A percentile compares a stretch with the other conserved stretches of the same genome.
Evolutionary conservation across 2,113 vertebrate species (phyloP).

Genomic region (Desmodus rotundus): DNA sequence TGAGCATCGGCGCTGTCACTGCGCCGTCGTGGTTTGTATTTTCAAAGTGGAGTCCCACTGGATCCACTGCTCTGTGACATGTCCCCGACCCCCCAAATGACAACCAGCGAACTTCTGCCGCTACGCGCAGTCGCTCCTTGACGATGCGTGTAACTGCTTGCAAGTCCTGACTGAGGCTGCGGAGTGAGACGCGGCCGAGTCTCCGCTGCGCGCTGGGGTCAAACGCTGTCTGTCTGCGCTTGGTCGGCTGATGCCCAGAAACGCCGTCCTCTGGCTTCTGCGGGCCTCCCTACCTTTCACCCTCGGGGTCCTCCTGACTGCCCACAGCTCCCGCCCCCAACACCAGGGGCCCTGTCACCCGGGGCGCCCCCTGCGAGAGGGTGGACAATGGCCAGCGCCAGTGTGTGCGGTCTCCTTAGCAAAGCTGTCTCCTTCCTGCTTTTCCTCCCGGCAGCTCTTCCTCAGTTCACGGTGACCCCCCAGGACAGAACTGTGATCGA

Average conservation of each 20-base stretch:
- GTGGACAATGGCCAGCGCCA: accelerated
- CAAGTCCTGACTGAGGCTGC: accelerated
- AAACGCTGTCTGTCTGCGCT: background rate
- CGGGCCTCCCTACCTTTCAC: too few species aligned
- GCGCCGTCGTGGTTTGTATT: background rate
- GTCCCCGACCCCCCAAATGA: too few species aligned
- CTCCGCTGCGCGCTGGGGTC: background rate
- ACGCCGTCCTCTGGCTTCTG: background rate
- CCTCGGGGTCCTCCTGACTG: background rate
- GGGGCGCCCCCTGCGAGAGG: accelerated
- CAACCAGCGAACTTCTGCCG: too few species aligned
- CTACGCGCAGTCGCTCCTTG: background rate
- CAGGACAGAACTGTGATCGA: slow-evolving; percentile 92
- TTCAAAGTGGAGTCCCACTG: background rate
- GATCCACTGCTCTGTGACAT: background rate
- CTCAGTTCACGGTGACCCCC: slow-evolving; percentile 92
- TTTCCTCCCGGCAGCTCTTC: slow-evolving; percentile 82
- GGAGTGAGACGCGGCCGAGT: too few species aligned
- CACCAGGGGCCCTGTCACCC: background rate
- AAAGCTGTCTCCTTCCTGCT: background rate
- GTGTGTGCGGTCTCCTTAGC: accelerated
- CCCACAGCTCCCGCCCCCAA: background rate
- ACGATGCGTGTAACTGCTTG: accelerated
- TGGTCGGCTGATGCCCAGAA: background rate
- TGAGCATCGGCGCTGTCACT: accelerated